Percentiles rank a stretch among this genome's conserved stretches.
These are phyloP conservation scores for Corythornis cristatus DNA, from an alignment of 2,113 vertebrate species.

Conservation along the genomic window DNA sequence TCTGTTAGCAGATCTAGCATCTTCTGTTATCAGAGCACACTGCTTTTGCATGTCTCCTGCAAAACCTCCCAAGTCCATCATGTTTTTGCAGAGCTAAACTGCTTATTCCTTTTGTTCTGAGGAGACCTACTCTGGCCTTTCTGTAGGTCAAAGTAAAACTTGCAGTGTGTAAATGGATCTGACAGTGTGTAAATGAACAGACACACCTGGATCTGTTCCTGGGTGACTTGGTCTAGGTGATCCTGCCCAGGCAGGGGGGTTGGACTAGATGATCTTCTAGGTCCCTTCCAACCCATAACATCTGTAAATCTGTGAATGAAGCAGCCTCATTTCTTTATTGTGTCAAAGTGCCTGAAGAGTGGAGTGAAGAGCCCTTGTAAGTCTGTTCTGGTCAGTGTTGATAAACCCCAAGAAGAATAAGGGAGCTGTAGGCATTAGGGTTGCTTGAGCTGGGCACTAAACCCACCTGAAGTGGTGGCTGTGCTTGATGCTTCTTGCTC, in stretches of 20 bases:
- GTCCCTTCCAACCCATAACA: too few relatives aligned
- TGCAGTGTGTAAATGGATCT: not conserved
- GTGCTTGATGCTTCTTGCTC: not conserved
- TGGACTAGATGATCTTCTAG: too few relatives aligned
- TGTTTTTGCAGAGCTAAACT: not conserved
- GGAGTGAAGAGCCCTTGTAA: not conserved
- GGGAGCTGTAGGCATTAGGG: not conserved
- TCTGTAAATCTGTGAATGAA: not conserved
- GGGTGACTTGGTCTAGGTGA: too few relatives aligned
- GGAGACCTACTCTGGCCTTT: not conserved
- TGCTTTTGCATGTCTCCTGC: not conserved
- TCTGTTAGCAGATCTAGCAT: not conserved
- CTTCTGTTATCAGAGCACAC: not conserved
- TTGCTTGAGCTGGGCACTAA: not conserved
- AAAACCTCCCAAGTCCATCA: rapidly evolving
- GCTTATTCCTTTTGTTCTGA: not conserved
- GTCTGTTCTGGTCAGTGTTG: not conserved
- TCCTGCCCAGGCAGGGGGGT: too few relatives aligned
- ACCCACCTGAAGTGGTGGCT: not conserved
- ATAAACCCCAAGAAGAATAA: not conserved
- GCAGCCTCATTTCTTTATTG: not conserved
- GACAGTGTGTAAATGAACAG: too few relatives aligned
- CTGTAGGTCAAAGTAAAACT: not conserved
- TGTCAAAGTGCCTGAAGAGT: not conserved
- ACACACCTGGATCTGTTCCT: too few relatives aligned